Conservation (phyloP, 37 sponge, comb jelly and placozoan species). For the Diacarnus erythraeanus region DNA sequence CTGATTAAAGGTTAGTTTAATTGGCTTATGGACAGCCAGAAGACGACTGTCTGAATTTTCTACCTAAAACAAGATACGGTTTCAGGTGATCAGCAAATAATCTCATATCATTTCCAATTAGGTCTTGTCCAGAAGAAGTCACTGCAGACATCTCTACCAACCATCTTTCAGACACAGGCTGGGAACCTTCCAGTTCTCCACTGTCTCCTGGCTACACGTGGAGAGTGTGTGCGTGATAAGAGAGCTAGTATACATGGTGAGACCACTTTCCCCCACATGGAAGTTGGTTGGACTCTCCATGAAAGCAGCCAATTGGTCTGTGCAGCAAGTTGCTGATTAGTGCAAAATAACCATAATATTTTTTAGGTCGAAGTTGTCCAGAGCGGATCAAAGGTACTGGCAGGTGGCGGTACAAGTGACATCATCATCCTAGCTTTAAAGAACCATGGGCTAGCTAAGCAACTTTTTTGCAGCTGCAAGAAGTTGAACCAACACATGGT, state of each 20-base stretch:
- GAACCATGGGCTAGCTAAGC: too few relatives aligned
- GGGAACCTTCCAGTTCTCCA: slow-evolving; percentile 46
- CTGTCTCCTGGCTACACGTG: slow-evolving; percentile 39
- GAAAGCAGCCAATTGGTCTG: background rate
- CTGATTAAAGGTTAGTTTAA: too few relatives aligned
- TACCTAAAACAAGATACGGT: slow-evolving; percentile 75
- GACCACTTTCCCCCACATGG: background rate
- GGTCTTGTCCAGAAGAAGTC: slow-evolving; percentile 64
- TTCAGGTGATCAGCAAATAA: slow-evolving; percentile 77
- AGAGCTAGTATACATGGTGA: too few relatives aligned
- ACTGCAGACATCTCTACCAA: slow-evolving; percentile 71
- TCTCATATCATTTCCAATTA: slow-evolving; percentile 51
- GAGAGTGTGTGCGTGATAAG: too few relatives aligned
- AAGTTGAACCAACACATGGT: too few relatives aligned
- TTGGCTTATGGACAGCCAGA: too few relatives aligned
- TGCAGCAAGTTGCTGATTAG: background rate
- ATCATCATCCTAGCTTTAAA: too few relatives aligned
- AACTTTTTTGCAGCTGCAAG: too few relatives aligned
- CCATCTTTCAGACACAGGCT: slow-evolving; percentile 44
- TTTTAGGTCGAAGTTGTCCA: too few relatives aligned
- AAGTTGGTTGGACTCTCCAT: background rate
- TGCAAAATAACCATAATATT: background rate
- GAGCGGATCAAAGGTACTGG: too few relatives aligned
- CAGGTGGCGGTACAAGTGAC: too few relatives aligned
- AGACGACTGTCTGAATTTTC: too few relatives aligned